These are phyloP conservation scores for Merodon equestris DNA, from an alignment of 2,888 invertebrate species.

Conservation along the genomic window DNA sequence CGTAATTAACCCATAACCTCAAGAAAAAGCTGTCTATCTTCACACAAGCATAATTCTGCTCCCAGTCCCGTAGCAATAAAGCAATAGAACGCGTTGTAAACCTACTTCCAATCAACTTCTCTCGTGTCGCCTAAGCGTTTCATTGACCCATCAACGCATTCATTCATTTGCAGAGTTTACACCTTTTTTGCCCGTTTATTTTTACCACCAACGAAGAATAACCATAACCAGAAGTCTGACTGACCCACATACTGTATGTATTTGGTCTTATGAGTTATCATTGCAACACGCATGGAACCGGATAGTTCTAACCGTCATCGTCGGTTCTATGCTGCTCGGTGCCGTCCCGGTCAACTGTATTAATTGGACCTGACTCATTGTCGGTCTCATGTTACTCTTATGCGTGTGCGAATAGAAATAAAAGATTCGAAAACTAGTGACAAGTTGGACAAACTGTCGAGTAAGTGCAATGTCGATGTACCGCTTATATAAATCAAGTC, in stretches of 20 bases:
- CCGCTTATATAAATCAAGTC: too few species aligned
- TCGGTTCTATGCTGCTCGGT: too few species aligned
- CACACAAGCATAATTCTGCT: too few species aligned
- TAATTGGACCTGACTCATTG: too few species aligned
- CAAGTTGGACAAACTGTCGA: too few species aligned
- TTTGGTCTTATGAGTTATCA: background rate
- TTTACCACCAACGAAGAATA: slow-evolving; percentile 12
- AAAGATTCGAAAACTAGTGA: too few species aligned
- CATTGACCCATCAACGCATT: slow-evolving; percentile 25
- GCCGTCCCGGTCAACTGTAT: too few species aligned
- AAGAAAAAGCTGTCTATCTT: too few species aligned
- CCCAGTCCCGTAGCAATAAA: background rate
- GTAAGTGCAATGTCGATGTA: too few species aligned
- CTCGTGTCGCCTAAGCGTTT: slow-evolving; percentile 8
- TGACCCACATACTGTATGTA: slow-evolving; percentile 36
- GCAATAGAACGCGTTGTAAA: slow-evolving; percentile 9
- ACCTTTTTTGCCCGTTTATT: too few species aligned
- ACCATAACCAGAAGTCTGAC: slow-evolving; percentile 32
- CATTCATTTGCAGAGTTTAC: slow-evolving; percentile 10
- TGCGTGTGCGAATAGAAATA: too few species aligned
- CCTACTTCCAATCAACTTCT: slow-evolving; percentile 45
- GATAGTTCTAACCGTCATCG: background rate
- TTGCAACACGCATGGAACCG: background rate
- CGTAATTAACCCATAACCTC: slow-evolving; percentile 38
- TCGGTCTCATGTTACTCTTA: too few species aligned